These are phyloP conservation scores for Rhyacichthys aspro DNA, from an alignment of 2,797 vertebrate species.

Conservation along the genomic window DNA sequence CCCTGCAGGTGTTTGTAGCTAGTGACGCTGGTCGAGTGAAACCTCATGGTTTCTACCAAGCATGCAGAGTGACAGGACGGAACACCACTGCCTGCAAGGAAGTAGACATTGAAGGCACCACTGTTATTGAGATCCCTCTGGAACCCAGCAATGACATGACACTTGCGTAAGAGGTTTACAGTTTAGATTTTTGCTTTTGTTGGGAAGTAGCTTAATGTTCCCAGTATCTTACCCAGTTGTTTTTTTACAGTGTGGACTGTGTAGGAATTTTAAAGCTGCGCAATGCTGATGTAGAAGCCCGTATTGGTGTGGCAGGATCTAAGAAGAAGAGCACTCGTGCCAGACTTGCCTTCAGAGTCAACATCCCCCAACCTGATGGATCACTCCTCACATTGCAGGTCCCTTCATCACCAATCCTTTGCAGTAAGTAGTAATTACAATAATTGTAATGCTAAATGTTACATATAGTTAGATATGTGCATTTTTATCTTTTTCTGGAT, in stretches of 20 bases:
- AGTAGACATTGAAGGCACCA: conserved; percentile 97
- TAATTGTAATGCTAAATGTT: no score
- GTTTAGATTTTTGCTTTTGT: not conserved
- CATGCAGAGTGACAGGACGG: conserved; percentile 94
- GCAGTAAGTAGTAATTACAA: conserved; percentile 86
- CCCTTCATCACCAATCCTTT: conserved; percentile 93
- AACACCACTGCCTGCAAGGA: conserved; percentile 99
- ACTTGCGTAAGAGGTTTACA: conserved; percentile 86
- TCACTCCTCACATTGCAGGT: conserved; percentile 91
- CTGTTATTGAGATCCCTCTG: conserved; percentile 95
- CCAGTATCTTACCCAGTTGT: conserved; percentile 1
- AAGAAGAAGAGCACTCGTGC: conserved; percentile 99
- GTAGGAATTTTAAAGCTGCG: conserved; percentile 97
- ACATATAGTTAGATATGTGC: not conserved
- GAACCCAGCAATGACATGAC: conserved; percentile 95
- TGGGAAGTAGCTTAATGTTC: not conserved
- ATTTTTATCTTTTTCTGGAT: conserved; percentile 12
- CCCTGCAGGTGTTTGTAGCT: conserved; percentile 96
- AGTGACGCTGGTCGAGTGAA: conserved; percentile 96
- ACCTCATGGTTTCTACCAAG: conserved; percentile 98
- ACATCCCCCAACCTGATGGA: conserved; percentile 90
- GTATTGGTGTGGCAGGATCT: conserved; percentile 96
- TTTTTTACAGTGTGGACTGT: conserved; percentile 89
- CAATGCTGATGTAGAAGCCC: conserved; percentile 97
- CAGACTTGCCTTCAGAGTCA: conserved; percentile 93